Percentiles rank a stretch among this genome's conserved stretches.
phyloP scores from a whole-genome alignment of 2,888 invertebrate genomes.

The Zelleria hepariella region DNA sequence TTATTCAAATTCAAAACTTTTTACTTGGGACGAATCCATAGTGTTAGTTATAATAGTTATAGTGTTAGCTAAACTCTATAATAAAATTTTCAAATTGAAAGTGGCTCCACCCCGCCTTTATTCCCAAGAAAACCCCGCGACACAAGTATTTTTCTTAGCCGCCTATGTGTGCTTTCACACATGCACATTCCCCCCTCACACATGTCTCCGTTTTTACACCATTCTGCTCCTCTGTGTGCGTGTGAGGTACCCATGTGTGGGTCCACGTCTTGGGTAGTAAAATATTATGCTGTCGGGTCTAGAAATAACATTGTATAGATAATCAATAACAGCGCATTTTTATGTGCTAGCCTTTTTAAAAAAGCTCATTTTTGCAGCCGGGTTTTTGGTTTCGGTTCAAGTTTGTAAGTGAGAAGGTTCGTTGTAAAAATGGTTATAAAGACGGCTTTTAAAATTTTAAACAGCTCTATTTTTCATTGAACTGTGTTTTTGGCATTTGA shows the following conservation, averaged over 20 bases:
- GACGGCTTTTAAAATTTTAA: too few relatives aligned
- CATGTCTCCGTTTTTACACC: constrained; percentile 1
- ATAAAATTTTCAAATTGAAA: neutral
- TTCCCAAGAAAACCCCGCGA: constrained; percentile 59
- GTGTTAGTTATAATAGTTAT: too few relatives aligned
- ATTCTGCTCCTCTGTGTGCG: constrained; percentile 2
- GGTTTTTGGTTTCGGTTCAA: neutral
- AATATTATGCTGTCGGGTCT: constrained; percentile 71
- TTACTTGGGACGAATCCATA: too few relatives aligned
- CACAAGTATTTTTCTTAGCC: constrained; percentile 65
- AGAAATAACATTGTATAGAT: constrained; percentile 73
- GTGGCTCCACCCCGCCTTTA: constrained; percentile 27
- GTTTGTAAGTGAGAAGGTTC: too few relatives aligned
- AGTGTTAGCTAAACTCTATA: too few relatives aligned
- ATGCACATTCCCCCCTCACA: constrained; percentile 12
- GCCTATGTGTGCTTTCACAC: constrained; percentile 26
- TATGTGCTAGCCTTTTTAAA: constrained; percentile 41
- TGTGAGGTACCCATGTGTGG: constrained; percentile 24
- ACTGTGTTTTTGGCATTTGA: too few relatives aligned
- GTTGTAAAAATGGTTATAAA: too few relatives aligned
- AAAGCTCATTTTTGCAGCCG: constrained; percentile 13
- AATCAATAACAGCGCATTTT: constrained; percentile 64
- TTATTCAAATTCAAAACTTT: too few relatives aligned
- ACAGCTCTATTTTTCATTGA: too few relatives aligned
- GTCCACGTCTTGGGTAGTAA: constrained; percentile 60